phyloP scores from a whole-genome alignment of 1,140 invertebrate species.

The Drepana arcuata region DNA sequence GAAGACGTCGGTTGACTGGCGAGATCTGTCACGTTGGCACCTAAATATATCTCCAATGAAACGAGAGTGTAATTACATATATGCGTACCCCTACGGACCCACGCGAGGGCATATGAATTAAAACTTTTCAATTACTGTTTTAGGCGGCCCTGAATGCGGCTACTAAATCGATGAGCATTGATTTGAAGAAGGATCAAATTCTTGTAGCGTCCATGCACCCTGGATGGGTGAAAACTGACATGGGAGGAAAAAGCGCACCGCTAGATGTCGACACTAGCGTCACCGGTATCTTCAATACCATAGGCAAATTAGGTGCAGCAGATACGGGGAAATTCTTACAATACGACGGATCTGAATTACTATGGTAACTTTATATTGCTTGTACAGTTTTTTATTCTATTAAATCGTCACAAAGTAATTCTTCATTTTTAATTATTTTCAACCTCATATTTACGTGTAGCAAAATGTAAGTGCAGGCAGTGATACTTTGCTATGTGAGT shows the following conservation, averaged over 20 bases:
- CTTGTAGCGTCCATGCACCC: slow-evolving; percentile 85
- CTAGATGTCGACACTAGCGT: slow-evolving; percentile 79
- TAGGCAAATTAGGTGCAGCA: slow-evolving; percentile 74
- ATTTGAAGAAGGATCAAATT: slow-evolving; percentile 84
- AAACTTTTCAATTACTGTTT: slow-evolving; percentile 36
- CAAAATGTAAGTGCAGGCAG: no score
- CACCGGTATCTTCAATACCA: slow-evolving; percentile 76
- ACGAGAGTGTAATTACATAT: no score
- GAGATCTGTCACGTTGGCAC: no score
- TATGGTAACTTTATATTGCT: slow-evolving; percentile 86
- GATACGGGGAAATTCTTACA: slow-evolving; percentile 85
- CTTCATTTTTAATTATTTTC: no score
- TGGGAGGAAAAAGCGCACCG: slow-evolving; percentile 87
- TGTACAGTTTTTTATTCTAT: no score
- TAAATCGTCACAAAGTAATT: no score
- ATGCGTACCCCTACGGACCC: no score
- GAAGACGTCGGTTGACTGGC: no score
- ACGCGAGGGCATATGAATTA: no score
- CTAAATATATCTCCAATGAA: no score
- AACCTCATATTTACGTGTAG: no score
- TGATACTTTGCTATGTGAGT: no score
- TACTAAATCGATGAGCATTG: slow-evolving; percentile 87
- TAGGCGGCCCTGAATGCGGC: slow-evolving; percentile 89
- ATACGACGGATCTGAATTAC: slow-evolving; percentile 81
- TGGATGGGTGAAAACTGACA: slow-evolving; percentile 92